These are phyloP conservation scores for Venustoraphidia nigricollis DNA, from an alignment of 2,888 invertebrate species.

Conservation along the genomic window DNA sequence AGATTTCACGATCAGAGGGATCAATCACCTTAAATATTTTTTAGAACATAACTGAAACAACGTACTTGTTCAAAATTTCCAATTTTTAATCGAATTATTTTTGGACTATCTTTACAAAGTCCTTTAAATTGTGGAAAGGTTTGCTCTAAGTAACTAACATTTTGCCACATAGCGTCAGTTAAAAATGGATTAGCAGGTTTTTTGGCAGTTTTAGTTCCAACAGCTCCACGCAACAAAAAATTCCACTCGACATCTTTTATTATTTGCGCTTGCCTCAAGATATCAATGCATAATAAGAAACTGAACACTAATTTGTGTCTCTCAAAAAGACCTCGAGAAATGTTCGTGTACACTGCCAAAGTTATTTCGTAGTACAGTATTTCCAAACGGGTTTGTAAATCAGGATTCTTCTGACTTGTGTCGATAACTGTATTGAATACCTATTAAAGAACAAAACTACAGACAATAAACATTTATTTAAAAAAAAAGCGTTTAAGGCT, in stretches of 20 bases:
- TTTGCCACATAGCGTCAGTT: slow-evolving; percentile 53
- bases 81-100: slow-evolving; percentile 38
- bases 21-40: too few relatives aligned
- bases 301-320: slow-evolving; percentile 80
- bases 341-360: slow-evolving; percentile 67
- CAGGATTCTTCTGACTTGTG: slow-evolving; percentile 48
- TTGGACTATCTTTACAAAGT: slow-evolving; percentile 35
- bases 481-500: background rate
- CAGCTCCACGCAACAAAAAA: slow-evolving; percentile 61
- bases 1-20: too few relatives aligned
- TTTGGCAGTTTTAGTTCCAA: slow-evolving; percentile 37
- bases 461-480: background rate
- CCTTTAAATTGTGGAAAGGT: slow-evolving; percentile 37
- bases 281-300: slow-evolving; percentile 64
- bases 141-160: slow-evolving; percentile 43
- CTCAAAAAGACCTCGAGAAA: slow-evolving; percentile 82
- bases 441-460: slow-evolving; percentile 25
- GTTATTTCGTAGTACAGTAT: slow-evolving; percentile 65
- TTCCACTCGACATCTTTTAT: slow-evolving; percentile 54
- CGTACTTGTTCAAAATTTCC: slow-evolving; percentile 44
- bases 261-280: slow-evolving; percentile 39
- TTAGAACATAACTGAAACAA: background rate
- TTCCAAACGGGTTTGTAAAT: slow-evolving; percentile 49
- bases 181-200: slow-evolving; percentile 46
- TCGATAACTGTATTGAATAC: slow-evolving; percentile 72